phyloP scores from a whole-genome alignment of 2,888 invertebrate species.

The Dendrolimus houi region DNA sequence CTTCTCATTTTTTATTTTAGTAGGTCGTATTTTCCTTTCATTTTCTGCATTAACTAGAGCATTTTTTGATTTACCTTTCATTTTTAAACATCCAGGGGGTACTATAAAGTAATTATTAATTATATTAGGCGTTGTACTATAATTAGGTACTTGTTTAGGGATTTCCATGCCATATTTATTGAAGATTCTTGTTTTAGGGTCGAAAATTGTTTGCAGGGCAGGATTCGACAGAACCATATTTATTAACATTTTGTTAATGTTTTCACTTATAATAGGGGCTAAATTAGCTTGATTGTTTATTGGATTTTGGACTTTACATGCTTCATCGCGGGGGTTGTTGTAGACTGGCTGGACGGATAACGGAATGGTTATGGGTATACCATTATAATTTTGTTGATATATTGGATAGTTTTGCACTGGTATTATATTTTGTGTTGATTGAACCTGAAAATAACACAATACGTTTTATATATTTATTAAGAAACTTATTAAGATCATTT shows the following conservation, averaged over 20 bases:
- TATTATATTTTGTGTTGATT: slow-evolving; percentile 27
- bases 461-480: not conserved
- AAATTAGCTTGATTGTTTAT: slow-evolving; percentile 12
- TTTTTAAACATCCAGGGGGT: slow-evolving; percentile 24
- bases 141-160: slow-evolving; percentile 6
- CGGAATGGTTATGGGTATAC: slow-evolving; percentile 5
- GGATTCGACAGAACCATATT: slow-evolving; percentile 28
- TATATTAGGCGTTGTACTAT: slow-evolving; percentile 14
- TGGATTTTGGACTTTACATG: slow-evolving; percentile 19
- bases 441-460: slow-evolving; percentile 30
- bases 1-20: not conserved
- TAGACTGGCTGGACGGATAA: slow-evolving; percentile 19
- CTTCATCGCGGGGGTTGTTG: slow-evolving; percentile 22
- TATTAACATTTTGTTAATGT: slow-evolving; percentile 22
- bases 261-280: not conserved
- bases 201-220: slow-evolving; percentile 22
- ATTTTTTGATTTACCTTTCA: slow-evolving; percentile 10
- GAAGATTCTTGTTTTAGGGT: slow-evolving; percentile 21
- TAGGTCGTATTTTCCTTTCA: not conserved
- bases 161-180: slow-evolving; percentile 25
- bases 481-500: not conserved
- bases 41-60: slow-evolving; percentile 4
- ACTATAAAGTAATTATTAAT: slow-evolving; percentile 37
- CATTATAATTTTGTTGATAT: slow-evolving; percentile 17
- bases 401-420: slow-evolving; percentile 19